These are phyloP conservation scores for Sycophaga agraensis DNA, from an alignment of 1,140 invertebrate genomes.

Conservation along the genomic window DNA sequence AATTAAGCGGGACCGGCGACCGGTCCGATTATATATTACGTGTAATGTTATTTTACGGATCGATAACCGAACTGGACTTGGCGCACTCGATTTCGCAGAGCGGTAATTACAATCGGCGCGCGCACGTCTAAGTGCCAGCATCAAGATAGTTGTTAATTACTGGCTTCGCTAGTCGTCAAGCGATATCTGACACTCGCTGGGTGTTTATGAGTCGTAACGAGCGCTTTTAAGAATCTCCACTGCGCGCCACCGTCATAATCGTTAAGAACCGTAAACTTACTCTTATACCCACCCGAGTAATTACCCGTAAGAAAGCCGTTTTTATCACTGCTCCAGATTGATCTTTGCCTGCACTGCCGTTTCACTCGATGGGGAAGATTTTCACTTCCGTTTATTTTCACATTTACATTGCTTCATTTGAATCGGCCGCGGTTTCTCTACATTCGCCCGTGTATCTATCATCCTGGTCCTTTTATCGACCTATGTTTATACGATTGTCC, in stretches of 20 bases:
- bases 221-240: conserved; percentile 17
- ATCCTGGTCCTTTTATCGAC: too few relatives aligned
- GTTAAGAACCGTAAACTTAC: conserved; percentile 11
- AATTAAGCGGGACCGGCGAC: not conserved
- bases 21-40: too few relatives aligned
- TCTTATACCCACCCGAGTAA: conserved; percentile 2
- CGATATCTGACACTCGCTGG: conserved; percentile 16
- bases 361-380: not conserved
- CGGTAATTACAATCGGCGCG: conserved; percentile 13
- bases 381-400: conserved; percentile 3
- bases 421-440: conserved; percentile 1
- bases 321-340: conserved; percentile 16
- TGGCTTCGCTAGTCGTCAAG: conserved; percentile 16
- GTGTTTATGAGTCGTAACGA: conserved; percentile 15
- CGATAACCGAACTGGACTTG: conserved; percentile 15
- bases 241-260: not conserved
- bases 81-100: not conserved
- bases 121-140: conserved; percentile 1
- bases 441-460: not conserved
- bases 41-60: conserved; percentile 24
- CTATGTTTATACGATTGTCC: too few relatives aligned
- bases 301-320: conserved; percentile 18
- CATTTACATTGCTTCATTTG: conserved; percentile 14
- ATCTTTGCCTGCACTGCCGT: not conserved
- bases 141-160: conserved; percentile 25